Evolutionary conservation across 2,888 invertebrate genomes (phyloP).

Genomic region (Hypolimnas misippus): DNA sequence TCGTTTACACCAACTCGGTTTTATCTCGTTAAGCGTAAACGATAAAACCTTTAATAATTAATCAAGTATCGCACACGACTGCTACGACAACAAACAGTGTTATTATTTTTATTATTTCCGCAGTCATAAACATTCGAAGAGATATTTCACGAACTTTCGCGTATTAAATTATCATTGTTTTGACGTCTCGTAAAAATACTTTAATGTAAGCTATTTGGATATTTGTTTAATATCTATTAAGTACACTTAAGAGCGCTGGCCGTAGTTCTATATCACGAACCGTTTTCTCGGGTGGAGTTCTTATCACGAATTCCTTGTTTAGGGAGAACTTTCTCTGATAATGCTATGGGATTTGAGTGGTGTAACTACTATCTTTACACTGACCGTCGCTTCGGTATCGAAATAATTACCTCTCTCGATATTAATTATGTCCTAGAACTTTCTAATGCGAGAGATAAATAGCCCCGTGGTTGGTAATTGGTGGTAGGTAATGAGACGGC

Average conservation of each 20-base stretch:
- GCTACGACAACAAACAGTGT: conserved; percentile 13
- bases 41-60: conserved; percentile 41
- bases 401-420: conserved; percentile 78
- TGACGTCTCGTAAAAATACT: neutral
- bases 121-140: neutral
- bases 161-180: neutral
- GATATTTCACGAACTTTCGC: neutral
- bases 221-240: neutral
- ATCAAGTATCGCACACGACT: conserved; percentile 9
- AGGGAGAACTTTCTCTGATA: conserved; percentile 74
- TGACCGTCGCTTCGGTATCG: conserved; percentile 57
- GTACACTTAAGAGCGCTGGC: conserved; percentile 20
- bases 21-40: conserved; percentile 41
- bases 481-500: conserved; percentile 63
- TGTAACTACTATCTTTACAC: conserved; percentile 57
- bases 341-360: conserved; percentile 56
- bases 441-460: conserved; percentile 70
- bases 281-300: conserved; percentile 26
- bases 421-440: conserved; percentile 78
- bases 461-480: conserved; percentile 57
- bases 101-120: neutral
- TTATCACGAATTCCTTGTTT: conserved; percentile 40
- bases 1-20: conserved; percentile 58
- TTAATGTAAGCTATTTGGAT: neutral
- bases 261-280: conserved; percentile 27